Percentiles rank a stretch among this genome's conserved stretches.
Evolutionary conservation across 2,888 invertebrate genomes (phyloP).

Genomic region (Odontocolon sp.): DNA sequence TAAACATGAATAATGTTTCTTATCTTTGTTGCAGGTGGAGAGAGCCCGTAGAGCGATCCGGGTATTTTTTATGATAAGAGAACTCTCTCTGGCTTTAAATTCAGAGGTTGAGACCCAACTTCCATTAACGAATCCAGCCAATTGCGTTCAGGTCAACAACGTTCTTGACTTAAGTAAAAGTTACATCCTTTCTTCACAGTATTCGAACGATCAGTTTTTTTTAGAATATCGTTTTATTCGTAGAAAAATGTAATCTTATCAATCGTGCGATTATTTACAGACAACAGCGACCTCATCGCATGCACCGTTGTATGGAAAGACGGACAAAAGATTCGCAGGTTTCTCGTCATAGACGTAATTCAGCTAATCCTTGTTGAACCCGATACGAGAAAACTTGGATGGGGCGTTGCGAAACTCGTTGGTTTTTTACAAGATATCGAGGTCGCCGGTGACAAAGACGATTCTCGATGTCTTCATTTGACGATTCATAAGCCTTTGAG

Average conservation of each 20-base stretch:
- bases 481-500: slow-evolving; percentile 92
- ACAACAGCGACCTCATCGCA: slow-evolving; percentile 98
- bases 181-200: slow-evolving; percentile 62
- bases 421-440: slow-evolving; percentile 98
- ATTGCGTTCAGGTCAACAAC: slow-evolving; percentile 95
- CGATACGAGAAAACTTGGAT: slow-evolving; percentile 95
- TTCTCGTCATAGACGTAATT: slow-evolving; percentile 96
- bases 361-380: slow-evolving; percentile 99
- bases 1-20: slow-evolving; percentile 35
- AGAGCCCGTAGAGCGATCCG: slow-evolving; percentile 94
- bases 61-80: slow-evolving; percentile 94
- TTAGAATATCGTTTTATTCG: neutral
- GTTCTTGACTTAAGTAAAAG: slow-evolving; percentile 95
- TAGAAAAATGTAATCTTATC: neutral
- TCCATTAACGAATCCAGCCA: slow-evolving; percentile 93
- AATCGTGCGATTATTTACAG: slow-evolving; percentile 82
- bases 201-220: slow-evolving; percentile 4
- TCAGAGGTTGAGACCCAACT: slow-evolving; percentile 93
- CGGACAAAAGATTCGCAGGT: slow-evolving; percentile 94
- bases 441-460: slow-evolving; percentile 96
- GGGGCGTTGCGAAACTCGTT: slow-evolving; percentile 98
- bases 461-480: slow-evolving; percentile 96
- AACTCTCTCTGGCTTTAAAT: slow-evolving; percentile 89
- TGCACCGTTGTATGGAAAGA: slow-evolving; percentile 97
- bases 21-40: slow-evolving; percentile 85